Base-by-base conservation (phyloP, 2,113 vertebrate species). In the Artemisiospiza belli region DNA sequence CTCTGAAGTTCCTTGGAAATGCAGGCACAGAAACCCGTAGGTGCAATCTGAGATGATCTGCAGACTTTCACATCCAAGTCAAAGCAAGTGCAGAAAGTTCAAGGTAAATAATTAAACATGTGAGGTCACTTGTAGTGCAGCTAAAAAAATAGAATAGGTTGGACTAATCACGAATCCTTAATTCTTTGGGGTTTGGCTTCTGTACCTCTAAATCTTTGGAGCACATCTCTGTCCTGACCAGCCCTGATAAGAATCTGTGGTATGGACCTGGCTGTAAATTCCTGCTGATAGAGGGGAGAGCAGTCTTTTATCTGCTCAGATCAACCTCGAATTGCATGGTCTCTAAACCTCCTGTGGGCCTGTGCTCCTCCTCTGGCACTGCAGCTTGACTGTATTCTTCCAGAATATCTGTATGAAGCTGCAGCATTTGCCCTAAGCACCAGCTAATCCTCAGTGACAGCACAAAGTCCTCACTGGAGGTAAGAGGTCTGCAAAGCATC, bases 401-500 rank as follows among this genome's bases (percentile, higher is more conserved):
- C 55, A 78, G 72, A 83, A 69, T 78, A 78, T 44, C 64, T 68
- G 73, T 64, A 20, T n/a, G 74, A 85, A 46, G 58, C 51, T 77
- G 72, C 39, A 90, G 90, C 27, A 51, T 80, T 88, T 62, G 64
- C 35, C 61, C 83, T 74, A 93, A 86, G 78, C 64, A 54, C 18
- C 64, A 62, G 9, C 64, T 96, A 93, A 92, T 83, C 72, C 82
- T 83, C 79, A 67, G 59, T 63, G 85, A 77, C 72, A 90, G 78
- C 87, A 79, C 46, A 11, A 83, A 92, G 67, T 41, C 90, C 47
- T 21, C 20, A 21, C 5, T 52, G 52, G 66, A 93, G 24, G 57
- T 44, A 86, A 91, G 46, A 80, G 30, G 72, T 16, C 82, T 96
- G 82, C 47, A 72, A 77, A 96, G 30, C 31, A 93, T 80, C 89